Conservation (phyloP, 1,140 invertebrate species). For the Lineus longissimus region DNA sequence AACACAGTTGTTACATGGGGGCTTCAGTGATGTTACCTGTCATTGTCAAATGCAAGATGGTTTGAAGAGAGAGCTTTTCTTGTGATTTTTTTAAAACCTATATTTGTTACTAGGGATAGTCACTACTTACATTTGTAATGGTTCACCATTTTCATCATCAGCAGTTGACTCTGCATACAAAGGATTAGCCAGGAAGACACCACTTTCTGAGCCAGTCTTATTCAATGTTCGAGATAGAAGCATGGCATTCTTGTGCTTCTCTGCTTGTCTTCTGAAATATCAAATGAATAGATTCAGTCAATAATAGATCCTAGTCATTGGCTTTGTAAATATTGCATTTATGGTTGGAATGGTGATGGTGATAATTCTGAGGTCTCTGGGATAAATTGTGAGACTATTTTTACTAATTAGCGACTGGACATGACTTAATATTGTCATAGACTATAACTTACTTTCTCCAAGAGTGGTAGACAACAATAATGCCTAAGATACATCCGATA, state of each 20-base stretch:
- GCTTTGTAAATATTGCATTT: neutral
- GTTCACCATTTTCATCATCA: neutral
- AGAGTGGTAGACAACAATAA: neutral
- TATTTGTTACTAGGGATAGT: too few species aligned
- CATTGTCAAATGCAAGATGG: too few species aligned
- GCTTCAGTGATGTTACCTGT: too few species aligned
- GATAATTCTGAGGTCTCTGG: too few species aligned
- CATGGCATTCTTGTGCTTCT: neutral
- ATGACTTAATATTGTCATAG: too few species aligned
- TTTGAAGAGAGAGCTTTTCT: too few species aligned
- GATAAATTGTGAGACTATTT: too few species aligned
- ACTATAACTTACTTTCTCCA: conserved; percentile 3
- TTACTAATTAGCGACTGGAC: too few species aligned
- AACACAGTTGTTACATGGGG: too few species aligned
- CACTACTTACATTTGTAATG: conserved; percentile 1
- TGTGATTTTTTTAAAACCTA: too few species aligned
- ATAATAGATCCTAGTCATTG: neutral
- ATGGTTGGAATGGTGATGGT: too few species aligned
- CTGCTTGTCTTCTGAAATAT: neutral
- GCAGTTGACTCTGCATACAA: neutral
- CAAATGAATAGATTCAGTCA: neutral
- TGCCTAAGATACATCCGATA: neutral
- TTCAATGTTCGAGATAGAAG: neutral
- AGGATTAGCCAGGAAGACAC: neutral
- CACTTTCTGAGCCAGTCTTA: neutral